Percentiles rank a stretch among this genome's conserved stretches.
These are phyloP conservation scores for Sylvilagus floridanus DNA, from an alignment of 2,797 vertebrate species.

Conservation along the genomic window DNA sequence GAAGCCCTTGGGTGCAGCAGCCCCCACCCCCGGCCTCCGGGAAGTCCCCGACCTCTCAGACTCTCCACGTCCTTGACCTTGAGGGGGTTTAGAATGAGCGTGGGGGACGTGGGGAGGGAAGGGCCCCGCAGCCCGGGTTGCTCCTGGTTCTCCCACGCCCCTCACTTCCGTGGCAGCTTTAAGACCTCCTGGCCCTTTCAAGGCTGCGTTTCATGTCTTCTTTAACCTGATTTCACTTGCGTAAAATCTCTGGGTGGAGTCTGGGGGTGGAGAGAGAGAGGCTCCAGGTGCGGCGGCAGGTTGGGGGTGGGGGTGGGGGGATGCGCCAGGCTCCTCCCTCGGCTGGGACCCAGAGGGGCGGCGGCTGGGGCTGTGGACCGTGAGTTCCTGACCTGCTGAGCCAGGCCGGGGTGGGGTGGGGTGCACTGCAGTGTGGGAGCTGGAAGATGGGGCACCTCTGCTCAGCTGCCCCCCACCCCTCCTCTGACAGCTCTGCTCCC, in stretches of 20 bases:
- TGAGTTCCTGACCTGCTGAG: not conserved
- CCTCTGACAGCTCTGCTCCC: not conserved
- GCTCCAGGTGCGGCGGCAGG: no score
- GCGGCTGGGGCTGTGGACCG: not conserved
- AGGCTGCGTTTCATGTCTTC: slow-evolving; percentile 53
- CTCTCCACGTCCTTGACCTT: not conserved
- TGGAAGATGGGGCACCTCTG: not conserved
- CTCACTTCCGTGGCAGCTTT: slow-evolving; percentile 12
- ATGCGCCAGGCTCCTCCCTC: not conserved
- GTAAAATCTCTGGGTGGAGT: slow-evolving; percentile 57
- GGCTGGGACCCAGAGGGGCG: no score
- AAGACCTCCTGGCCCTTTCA: slow-evolving; percentile 41
- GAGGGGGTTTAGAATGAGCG: no score
- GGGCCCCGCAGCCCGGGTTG: not conserved
- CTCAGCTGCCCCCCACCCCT: not conserved
- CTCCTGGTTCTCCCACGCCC: not conserved
- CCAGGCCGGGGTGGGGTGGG: no score
- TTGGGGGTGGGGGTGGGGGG: slow-evolving; percentile 23
- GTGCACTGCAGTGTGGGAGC: fast-evolving
- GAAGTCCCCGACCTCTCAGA: not conserved
- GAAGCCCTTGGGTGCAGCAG: not conserved
- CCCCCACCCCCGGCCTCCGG: not conserved
- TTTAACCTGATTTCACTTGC: slow-evolving; percentile 65
- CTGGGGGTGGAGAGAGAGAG: slow-evolving; percentile 34
- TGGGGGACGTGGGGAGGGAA: no score